phyloP scores from a whole-genome alignment of 2,888 invertebrate genomes.

The Adelphocoris suturalis region DNA sequence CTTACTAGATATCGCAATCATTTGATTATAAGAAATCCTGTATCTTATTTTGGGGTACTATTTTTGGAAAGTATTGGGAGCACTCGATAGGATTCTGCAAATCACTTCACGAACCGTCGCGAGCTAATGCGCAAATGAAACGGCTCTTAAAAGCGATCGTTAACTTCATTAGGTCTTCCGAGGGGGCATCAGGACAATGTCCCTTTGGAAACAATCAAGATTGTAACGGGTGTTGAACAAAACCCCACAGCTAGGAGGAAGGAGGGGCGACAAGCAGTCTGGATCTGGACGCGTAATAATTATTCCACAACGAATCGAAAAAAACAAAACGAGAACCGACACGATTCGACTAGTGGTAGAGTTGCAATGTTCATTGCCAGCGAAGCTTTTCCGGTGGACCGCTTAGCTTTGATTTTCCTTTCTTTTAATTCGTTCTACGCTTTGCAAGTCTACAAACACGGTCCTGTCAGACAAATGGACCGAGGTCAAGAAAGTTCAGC shows the following conservation, averaged over 20 bases:
- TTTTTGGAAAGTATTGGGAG: too few species aligned
- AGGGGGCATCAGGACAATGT: conserved; percentile 4
- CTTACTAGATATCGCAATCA: too few species aligned
- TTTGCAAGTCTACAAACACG: not conserved
- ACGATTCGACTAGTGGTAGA: not conserved
- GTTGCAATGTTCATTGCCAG: not conserved
- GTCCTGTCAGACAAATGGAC: not conserved
- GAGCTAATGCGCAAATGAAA: conserved; percentile 5
- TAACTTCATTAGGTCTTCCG: conserved; percentile 1
- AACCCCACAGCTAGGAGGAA: not conserved
- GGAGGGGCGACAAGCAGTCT: not conserved
- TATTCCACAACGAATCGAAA: not conserved
- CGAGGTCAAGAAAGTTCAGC: not conserved
- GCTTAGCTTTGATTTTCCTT: conserved; percentile 18
- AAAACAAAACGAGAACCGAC: not conserved
- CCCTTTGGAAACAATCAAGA: conserved; percentile 16
- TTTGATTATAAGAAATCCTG: too few species aligned
- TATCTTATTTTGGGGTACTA: too few species aligned
- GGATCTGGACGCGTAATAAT: conserved; percentile 14
- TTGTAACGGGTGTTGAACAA: conserved; percentile 32
- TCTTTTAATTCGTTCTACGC: not conserved
- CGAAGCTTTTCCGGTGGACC: conserved; percentile 12
- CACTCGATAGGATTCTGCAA: not conserved
- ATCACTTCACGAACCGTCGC: not conserved
- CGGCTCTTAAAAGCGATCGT: conserved; percentile 10